Percentiles rank a stretch among this genome's conserved stretches.
phyloP scores from a whole-genome alignment of 1,140 invertebrate species.

The Drosophila pectinifera region DNA sequence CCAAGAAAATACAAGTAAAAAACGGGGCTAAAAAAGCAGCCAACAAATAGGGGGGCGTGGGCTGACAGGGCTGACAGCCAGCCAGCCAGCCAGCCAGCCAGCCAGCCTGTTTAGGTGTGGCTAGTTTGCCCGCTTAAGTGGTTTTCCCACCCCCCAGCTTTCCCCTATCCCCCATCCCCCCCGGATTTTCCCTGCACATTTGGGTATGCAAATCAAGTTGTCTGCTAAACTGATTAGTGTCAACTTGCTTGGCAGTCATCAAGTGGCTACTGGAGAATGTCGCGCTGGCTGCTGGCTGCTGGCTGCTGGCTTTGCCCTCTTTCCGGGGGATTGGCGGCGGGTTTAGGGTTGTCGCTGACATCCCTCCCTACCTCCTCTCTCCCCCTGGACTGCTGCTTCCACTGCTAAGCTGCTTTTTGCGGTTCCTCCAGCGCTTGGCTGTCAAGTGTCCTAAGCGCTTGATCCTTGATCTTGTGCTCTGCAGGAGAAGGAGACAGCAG shows the following conservation, averaged over 20 bases:
- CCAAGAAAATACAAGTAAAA: conserved; percentile 14
- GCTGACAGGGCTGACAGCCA: conserved; percentile 19
- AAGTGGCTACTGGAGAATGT: conserved; percentile 46
- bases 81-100: conserved; percentile 45
- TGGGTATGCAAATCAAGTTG: conserved; percentile 55
- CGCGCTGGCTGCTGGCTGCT: too few relatives aligned
- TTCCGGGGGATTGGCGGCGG: neutral
- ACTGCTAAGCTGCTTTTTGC: conserved; percentile 25
- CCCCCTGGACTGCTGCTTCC: too few relatives aligned
- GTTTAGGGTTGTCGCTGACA: conserved; percentile 8
- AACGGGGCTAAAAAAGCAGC: neutral
- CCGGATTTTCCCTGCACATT: conserved; percentile 21
- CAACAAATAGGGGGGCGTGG: neutral
- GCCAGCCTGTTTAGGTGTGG: conserved; percentile 64
- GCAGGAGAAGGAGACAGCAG: neutral
- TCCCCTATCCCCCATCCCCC: neutral
- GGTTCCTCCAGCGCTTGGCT: conserved; percentile 15
- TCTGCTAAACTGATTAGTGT: conserved; percentile 61
- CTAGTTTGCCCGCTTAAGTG: conserved; percentile 76
- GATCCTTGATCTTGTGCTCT: conserved; percentile 36
- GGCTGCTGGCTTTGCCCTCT: conserved; percentile 1
- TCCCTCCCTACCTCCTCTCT: neutral
- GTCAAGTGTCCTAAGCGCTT: conserved; percentile 40
- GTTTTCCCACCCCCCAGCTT: conserved; percentile 49
- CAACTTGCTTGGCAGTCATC: conserved; percentile 46